Evolutionary conservation across 1,140 invertebrate species (phyloP), one percentile per base, ranked within the genome.

Genomic region (Colletes gigas): DNA sequence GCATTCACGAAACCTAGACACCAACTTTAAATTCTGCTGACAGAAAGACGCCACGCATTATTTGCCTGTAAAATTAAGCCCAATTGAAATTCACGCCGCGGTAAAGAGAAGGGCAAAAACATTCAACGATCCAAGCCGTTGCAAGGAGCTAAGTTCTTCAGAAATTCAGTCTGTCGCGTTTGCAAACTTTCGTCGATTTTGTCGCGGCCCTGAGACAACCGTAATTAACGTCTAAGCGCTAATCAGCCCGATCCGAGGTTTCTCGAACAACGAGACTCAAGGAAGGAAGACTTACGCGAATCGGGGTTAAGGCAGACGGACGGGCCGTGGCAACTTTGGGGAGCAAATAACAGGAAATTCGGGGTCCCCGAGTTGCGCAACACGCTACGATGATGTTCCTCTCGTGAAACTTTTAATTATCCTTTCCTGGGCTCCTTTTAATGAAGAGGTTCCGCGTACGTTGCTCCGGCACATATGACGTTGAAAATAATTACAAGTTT

Each of bases 401-500:
- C 55, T 63, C 54, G 62, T 65, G 67, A 71, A 90, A 90, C 83
- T 91, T 91, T 91, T 92, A 90, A 91, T 91, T 90, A 91, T 90
- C 84, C 76, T 81, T 85, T 83, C 80, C 70, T 41, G 19, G 77
- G 68, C 80, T 83, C 81, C 82, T 84, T 89, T 88, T 89, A 89
- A 89, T 87, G 82, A 89, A 89, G 87, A 90, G 78, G 59, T 62
- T 70, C 41, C 55, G 8, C 30, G 52, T 60, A 50, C 73, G 55
- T 41, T 14, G 55, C 21, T 71, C 67, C 68, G 70, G 52, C 19
- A 68, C 59, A 39, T 78, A 82, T 70, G 72, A 86, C 69, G 68
- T 77, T 63, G 79, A 87, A 89, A 91, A 89, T 90, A 90, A 91
- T 91, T 89, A 89, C 78, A 88, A 91, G 81, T 89, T 91, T 83